These are phyloP conservation scores for Petrosia ficiformis DNA, from an alignment of 37 sponge, comb jelly and placozoan genomes.

Conservation along the genomic window DNA sequence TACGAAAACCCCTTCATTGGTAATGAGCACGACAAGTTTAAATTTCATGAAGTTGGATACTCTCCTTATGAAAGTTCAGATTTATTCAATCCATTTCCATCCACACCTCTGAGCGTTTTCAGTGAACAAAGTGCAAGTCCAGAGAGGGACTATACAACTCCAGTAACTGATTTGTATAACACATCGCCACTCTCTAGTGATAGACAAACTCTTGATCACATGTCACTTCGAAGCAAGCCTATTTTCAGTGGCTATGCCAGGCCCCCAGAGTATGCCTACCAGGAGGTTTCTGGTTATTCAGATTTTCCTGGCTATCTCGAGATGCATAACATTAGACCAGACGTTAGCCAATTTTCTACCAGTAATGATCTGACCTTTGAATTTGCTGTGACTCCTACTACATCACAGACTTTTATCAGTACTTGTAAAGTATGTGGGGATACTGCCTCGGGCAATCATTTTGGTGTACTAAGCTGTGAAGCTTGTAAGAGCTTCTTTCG, in stretches of 20 bases:
- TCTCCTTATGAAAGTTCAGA: too few relatives aligned
- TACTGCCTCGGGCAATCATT: conserved; percentile 91
- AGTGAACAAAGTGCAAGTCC: too few relatives aligned
- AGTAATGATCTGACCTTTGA: neutral
- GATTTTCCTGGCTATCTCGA: neutral
- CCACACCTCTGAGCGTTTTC: too few relatives aligned
- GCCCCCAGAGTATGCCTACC: neutral
- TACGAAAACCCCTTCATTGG: too few relatives aligned
- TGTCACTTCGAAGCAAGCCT: neutral
- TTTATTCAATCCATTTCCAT: too few relatives aligned
- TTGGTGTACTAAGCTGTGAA: conserved; percentile 94
- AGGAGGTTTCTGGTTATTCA: neutral
- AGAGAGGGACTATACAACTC: too few relatives aligned
- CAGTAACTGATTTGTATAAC: too few relatives aligned
- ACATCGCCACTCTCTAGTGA: too few relatives aligned
- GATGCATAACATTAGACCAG: neutral
- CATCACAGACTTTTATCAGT: neutral
- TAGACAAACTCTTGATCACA: too few relatives aligned
- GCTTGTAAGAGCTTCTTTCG: conserved; percentile 98
- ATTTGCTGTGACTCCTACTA: neutral
- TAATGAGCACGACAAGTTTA: too few relatives aligned
- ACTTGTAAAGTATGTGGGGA: conserved; percentile 89
- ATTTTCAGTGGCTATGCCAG: neutral
- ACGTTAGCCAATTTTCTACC: neutral
- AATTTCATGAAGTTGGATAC: too few relatives aligned